Conservation (phyloP, 2,113 vertebrate genomes). For the Pleuronectes platessa region DNA sequence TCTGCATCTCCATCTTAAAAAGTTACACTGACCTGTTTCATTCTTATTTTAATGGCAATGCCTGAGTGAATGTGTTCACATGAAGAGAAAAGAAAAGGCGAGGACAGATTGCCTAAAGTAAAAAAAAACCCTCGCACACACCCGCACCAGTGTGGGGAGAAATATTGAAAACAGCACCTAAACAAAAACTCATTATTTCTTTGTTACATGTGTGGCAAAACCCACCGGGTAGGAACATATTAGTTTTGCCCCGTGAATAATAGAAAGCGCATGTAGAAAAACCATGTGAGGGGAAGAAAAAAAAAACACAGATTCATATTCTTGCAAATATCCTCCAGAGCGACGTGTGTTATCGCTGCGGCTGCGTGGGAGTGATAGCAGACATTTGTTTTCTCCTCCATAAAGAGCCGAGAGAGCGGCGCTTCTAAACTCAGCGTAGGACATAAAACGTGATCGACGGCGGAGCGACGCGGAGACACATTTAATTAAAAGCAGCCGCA, state of each 20-base stretch:
- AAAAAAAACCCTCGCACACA: not conserved
- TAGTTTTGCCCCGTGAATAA: conserved; percentile 42
- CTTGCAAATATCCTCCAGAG: conserved; percentile 43
- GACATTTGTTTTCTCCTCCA: conserved; percentile 41
- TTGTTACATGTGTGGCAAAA: conserved; percentile 45
- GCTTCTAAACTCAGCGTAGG: conserved; percentile 34
- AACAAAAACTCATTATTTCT: conserved; percentile 52
- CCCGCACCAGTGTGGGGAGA: not conserved
- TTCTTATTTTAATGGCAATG: not conserved
- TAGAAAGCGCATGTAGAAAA: conserved; percentile 37
- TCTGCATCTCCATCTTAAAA: not conserved
- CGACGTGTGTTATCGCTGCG: conserved; percentile 30
- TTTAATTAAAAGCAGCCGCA: conserved; percentile 47
- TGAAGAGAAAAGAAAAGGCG: not conserved
- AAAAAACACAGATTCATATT: conserved; percentile 32
- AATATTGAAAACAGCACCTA: conserved; percentile 14
- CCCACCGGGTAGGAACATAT: conserved; percentile 15
- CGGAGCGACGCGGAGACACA: conserved; percentile 8
- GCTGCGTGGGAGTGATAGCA: conserved; percentile 49
- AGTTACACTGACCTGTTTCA: not conserved
- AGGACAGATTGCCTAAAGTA: not conserved
- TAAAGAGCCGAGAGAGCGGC: not conserved
- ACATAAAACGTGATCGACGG: conserved; percentile 32
- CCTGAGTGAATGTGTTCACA: not conserved
- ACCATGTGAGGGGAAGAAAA: not conserved